A percentile compares a stretch with the other conserved stretches of the same genome.
These are phyloP conservation scores for Taeniopygia guttata DNA, from an alignment of 2,797 vertebrate species.

Conservation along the genomic window DNA sequence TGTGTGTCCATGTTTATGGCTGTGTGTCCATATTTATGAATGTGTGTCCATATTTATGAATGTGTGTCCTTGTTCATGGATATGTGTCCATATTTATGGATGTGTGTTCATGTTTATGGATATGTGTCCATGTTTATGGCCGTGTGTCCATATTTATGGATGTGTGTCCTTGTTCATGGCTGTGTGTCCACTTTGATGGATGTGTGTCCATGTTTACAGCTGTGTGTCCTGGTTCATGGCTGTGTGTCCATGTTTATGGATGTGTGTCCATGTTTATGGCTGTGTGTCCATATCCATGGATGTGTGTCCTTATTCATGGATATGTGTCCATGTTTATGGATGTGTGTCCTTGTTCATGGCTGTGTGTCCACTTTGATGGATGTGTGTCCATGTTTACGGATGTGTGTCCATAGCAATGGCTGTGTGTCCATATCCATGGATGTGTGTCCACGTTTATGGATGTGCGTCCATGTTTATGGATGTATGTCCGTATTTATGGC, in stretches of 20 bases:
- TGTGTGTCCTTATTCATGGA: background rate
- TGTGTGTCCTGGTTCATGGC: rapidly evolving
- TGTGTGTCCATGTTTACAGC: background rate
- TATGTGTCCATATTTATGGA: too few species aligned
- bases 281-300: background rate
- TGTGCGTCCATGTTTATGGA: too few species aligned
- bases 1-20: background rate
- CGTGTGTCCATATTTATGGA: background rate
- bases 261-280: background rate
- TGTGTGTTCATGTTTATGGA: background rate
- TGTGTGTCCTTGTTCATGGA: background rate
- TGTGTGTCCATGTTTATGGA: too few species aligned
- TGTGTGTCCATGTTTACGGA: background rate
- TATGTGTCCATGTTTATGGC: background rate
- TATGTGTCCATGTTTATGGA: background rate
- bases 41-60: background rate
- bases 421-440: too few species aligned
- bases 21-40: background rate
- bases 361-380: too few species aligned
- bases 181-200: background rate
- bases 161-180: background rate
- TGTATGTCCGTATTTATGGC: background rate
- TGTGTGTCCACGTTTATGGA: background rate
- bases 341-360: background rate
- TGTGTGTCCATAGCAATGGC: background rate